Percentiles rank a stretch among this genome's conserved stretches.
These are phyloP conservation scores for Stratiomys singularior DNA, from an alignment of 2,888 invertebrate species.

Conservation along the genomic window DNA sequence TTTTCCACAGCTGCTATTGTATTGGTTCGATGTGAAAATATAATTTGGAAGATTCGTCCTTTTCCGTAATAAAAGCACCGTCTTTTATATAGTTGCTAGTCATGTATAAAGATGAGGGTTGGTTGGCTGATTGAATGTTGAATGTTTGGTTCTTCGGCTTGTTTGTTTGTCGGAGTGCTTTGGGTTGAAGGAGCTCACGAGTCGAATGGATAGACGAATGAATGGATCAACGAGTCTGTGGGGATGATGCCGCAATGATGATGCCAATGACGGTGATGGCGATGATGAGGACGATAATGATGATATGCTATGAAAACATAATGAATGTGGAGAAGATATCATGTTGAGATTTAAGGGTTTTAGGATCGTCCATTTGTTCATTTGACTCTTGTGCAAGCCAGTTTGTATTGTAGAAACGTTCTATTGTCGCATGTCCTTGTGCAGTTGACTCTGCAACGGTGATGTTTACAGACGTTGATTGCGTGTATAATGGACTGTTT, in stretches of 20 bases:
- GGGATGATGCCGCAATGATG: constrained; percentile 25
- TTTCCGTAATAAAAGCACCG: constrained; percentile 28
- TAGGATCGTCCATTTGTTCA: constrained; percentile 19
- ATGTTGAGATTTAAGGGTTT: constrained; percentile 39
- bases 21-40: constrained; percentile 37
- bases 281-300: constrained; percentile 49
- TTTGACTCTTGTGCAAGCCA: constrained; percentile 11
- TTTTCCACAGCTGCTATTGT: constrained; percentile 32
- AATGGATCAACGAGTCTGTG: not conserved
- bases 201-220: not conserved
- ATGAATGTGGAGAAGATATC: constrained; percentile 41
- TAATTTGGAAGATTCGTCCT: constrained; percentile 41
- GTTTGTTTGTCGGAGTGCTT: not conserved
- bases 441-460: constrained; percentile 29
- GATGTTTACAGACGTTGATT: constrained; percentile 34
- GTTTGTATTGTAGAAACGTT: not conserved
- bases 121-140: constrained; percentile 25
- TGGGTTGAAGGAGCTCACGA: too few relatives aligned
- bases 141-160: constrained; percentile 19
- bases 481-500: constrained; percentile 31
- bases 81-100: constrained; percentile 25
- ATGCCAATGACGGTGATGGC: constrained; percentile 45
- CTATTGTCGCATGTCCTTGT: constrained; percentile 22
- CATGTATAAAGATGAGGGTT: constrained; percentile 20
- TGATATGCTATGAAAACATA: constrained; percentile 51